phyloP scores from a whole-genome alignment of 53 echinoderm and acorn worm species.

The Pentamera pediparva region DNA sequence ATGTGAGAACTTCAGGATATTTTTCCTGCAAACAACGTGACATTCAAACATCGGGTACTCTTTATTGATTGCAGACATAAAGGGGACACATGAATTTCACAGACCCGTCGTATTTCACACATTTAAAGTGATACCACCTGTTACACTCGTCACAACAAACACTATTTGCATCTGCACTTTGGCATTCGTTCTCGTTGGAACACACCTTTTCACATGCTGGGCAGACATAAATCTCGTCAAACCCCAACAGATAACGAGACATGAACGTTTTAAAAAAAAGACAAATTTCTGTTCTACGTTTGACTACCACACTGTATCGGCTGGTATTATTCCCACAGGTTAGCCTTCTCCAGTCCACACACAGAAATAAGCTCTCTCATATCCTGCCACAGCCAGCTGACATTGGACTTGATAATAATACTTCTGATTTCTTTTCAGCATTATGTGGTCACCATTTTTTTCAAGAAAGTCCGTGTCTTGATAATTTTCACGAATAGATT shows the following conservation, averaged over 20 bases:
- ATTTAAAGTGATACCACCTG: not conserved
- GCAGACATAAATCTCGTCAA: not conserved
- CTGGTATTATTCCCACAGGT: not conserved
- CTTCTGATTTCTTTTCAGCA: not conserved
- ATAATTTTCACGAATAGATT: not conserved
- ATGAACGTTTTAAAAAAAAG: not conserved
- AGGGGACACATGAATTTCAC: not conserved
- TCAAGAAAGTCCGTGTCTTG: not conserved
- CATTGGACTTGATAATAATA: constrained; percentile 3
- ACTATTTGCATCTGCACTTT: not conserved
- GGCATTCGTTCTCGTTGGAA: not conserved
- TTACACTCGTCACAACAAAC: constrained; percentile 2
- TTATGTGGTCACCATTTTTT: not conserved
- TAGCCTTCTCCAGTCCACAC: not conserved
- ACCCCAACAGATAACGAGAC: not conserved
- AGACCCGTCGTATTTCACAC: not conserved
- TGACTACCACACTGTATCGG: not conserved
- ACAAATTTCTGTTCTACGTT: not conserved
- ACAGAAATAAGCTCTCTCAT: not conserved
- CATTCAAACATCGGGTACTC: not conserved
- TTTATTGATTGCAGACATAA: not conserved
- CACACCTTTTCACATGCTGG: constrained; percentile 8
- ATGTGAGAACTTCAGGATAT: not conserved
- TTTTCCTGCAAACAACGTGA: not conserved
- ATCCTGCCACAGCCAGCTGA: constrained; percentile 2